Conservation (phyloP, 2,888 invertebrate species). For the Yponomeuta sedellus region DNA sequence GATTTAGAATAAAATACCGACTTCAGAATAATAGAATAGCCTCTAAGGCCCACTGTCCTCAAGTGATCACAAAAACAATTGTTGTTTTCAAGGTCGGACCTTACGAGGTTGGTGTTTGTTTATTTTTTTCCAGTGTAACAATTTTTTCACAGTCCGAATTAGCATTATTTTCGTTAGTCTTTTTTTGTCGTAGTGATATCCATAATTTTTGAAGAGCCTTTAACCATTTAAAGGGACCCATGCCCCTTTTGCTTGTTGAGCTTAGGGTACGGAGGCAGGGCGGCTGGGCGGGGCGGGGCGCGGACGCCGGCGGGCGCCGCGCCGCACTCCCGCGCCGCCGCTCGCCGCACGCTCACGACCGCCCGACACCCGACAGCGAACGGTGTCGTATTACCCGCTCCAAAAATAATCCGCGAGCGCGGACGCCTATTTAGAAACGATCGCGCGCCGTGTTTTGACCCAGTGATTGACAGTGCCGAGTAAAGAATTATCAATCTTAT, state of each 20-base stretch:
- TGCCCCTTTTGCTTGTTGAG: not conserved
- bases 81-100: no score
- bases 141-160: no score
- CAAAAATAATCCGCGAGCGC: constrained; percentile 71
- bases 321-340: constrained; percentile 60
- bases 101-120: no score
- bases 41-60: no score
- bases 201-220: no score
- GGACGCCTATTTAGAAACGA: constrained; percentile 73
- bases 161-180: no score
- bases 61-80: no score
- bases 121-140: no score
- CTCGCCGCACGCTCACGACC: constrained; percentile 55
- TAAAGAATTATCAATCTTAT: constrained; percentile 52
- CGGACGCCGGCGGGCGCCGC: constrained; percentile 6
- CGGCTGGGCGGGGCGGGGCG: constrained; percentile 1
- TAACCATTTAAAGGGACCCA: no score
- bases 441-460: constrained; percentile 71
- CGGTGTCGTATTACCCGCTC: constrained; percentile 74
- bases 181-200: no score
- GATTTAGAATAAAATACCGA: no score
- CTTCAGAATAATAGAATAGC: no score
- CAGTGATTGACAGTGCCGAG: constrained; percentile 75
- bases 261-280: not conserved
- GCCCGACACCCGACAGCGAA: constrained; percentile 62